A percentile compares a stretch with the other conserved stretches of the same genome.
phyloP scores from a whole-genome alignment of 2,888 invertebrate species.

The Clepsis dumicolana region DNA sequence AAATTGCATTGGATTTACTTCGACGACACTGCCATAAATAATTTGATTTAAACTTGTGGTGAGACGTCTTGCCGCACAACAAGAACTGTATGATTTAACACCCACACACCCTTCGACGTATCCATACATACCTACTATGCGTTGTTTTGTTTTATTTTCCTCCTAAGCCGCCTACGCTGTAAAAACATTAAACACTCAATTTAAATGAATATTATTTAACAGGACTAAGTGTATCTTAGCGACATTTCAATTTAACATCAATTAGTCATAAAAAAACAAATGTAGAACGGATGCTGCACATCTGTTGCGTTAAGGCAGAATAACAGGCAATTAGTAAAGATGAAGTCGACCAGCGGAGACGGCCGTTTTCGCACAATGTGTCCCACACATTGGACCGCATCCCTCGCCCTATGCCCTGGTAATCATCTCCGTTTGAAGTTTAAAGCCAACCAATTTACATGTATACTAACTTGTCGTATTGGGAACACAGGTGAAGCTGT shows the following conservation, averaged over 20 bases:
- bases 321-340: constrained; percentile 81
- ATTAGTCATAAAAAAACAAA: constrained; percentile 56
- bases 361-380: constrained; percentile 82
- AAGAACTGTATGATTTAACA: constrained; percentile 59
- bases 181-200: background rate
- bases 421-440: constrained; percentile 47
- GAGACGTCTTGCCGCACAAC: constrained; percentile 53
- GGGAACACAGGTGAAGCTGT: background rate
- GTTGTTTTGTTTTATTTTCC: constrained; percentile 55
- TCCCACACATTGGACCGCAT: constrained; percentile 74
- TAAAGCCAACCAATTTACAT: constrained; percentile 24
- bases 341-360: constrained; percentile 57
- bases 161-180: constrained; percentile 43
- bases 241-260: constrained; percentile 35
- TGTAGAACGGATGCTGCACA: constrained; percentile 81
- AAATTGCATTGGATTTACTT: constrained; percentile 46
- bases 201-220: constrained; percentile 1
- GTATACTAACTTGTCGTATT: constrained; percentile 1
- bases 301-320: constrained; percentile 80
- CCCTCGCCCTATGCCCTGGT: constrained; percentile 57
- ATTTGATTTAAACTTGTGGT: constrained; percentile 58
- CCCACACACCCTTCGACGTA: constrained; percentile 56
- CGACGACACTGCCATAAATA: constrained; percentile 59
- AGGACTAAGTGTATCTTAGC: constrained; percentile 4
- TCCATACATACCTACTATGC: constrained; percentile 46